Evolutionary conservation across 2,888 invertebrate genomes (phyloP), one percentile per base, ranked within the genome.

Genomic region (Lobophora halterata): DNA sequence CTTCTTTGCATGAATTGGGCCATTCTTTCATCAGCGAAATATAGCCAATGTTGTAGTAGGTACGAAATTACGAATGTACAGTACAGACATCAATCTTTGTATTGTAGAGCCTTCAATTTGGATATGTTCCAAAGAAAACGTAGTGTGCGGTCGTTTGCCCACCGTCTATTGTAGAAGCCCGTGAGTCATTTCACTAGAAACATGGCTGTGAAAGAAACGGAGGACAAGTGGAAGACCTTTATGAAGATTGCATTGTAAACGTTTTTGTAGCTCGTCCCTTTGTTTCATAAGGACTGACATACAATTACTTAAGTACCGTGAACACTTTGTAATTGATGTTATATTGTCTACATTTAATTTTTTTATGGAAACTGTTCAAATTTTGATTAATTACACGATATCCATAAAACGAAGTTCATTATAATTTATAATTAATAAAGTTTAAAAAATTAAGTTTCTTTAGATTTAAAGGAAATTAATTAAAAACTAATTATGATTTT

Each of bases 121-220:
- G 79, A 77, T 49, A 39, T 41, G 58, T 65, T 75, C 75, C 79
- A 79, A 74, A 58, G 64, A 64, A 65, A 64, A 58, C 66, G 47
- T 51, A 30, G 64, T 68, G 77, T 74, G 74, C 70, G 75, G 66
- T 64, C 71, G 59, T 57, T 56, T 58, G 62, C 61, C 62, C 54
- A 53, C 43, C 46, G 46, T 60, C 55, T 47, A 52, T 45, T 64
- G 66, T 65, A 35, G 19, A 20, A 28, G 11, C 23, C 9, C 43
- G 42, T 50, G 47, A 52, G 30, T 46, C 49, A 50, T 32, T 25
- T 45, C 27, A 30, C 32, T 40, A 46, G 37, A 41, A 53, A 48
- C 38, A 40, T 31, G 20, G 32, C 44, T 26, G 11, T 44, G 29
- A 49, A 49, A 46, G 42, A 38, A 46, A 44, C 34, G 9, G 24